These are phyloP conservation scores for Drosophila kambysellisi DNA, from an alignment of 2,888 invertebrate genomes.

Conservation along the genomic window DNA sequence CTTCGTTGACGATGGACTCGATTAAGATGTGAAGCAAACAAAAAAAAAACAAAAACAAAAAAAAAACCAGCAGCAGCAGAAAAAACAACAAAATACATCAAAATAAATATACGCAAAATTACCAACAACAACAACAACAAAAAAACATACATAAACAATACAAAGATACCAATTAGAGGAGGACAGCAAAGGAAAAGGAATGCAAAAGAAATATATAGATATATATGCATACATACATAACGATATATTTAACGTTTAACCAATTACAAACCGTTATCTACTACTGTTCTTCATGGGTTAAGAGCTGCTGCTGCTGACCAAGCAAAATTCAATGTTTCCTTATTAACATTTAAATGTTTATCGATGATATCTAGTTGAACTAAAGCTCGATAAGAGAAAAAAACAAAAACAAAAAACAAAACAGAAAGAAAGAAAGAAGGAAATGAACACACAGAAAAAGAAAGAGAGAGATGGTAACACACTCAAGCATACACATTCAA, in stretches of 20 bases:
- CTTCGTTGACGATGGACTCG: conserved; percentile 89
- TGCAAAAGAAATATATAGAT: not conserved
- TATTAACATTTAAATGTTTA: conserved; percentile 42
- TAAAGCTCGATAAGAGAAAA: conserved; percentile 59
- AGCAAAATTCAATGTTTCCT: conserved; percentile 50
- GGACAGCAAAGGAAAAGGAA: conserved; percentile 14
- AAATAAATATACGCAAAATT: not conserved
- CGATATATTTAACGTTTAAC: conserved; percentile 8
- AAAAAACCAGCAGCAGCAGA: conserved; percentile 2
- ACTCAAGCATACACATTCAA: conserved; percentile 20
- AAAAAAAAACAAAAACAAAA: conserved; percentile 12
- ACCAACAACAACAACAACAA: conserved; percentile 7
- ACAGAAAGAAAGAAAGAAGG: conserved; percentile 18
- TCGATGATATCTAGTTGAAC: conserved; percentile 63
- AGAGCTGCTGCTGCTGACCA: conserved; percentile 32
- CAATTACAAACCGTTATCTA: not conserved
- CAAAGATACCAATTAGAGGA: conserved; percentile 34
- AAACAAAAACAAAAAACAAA: conserved; percentile 17
- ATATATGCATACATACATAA: not conserved
- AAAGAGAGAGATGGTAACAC: not conserved
- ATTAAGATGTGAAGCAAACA: conserved; percentile 84
- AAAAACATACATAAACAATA: conserved; percentile 7
- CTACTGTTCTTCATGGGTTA: not conserved
- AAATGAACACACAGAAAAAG: conserved; percentile 7
- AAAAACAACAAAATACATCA: not conserved